Base-by-base conservation (phyloP, 1,140 invertebrate species). In the Cotesia vestalis region DNA sequence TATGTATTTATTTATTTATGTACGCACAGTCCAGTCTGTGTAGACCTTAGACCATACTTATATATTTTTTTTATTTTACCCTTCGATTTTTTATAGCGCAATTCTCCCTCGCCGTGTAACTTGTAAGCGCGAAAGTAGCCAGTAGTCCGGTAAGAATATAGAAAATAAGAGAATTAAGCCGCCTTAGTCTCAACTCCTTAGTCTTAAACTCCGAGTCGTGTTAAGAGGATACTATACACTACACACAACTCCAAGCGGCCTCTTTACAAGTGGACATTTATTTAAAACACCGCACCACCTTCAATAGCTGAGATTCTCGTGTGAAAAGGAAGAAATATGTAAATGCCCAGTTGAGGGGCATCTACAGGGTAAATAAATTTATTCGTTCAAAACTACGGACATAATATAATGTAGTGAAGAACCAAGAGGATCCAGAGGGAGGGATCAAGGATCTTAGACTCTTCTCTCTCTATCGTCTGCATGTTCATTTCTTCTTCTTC, bases 181-280 rank as follows among this genome's bases (percentile, higher is more conserved):
- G 27, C 27, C 27, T 27, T 27, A 27, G 27, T 27, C 27, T 27
- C 27, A 27, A 27, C 27, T 27, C 27, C 27, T 27, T 27, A 27
- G 27, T 27, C 27, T 27, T 27, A 27, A 27, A 27, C 27, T 27
- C 1, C 12, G 62, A 46, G 20, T 12, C 27, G 27, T 27, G 27
- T 27, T 27, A 27, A 27, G 27, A 27, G 27, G 27, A 27, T 27
- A 27, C 27, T 27, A 27, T 27, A 27, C 27, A 27, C 27, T 46
- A 46, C 40, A 46, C 40, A 46, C 40, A 8, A 11, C 40, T 14
- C 36, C 35, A 12, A 46, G 60, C 46, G 60, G 46, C 17, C 17
- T 64, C 62, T 71, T 71, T 62, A 71, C 69, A 64, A 71, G 64
- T 71, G 69, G 69, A 71, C 69, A 71, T 71, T 71, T 71, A 71